These are phyloP conservation scores for Gryllus longicercus DNA, from an alignment of 2,888 invertebrate species.

Conservation along the genomic window DNA sequence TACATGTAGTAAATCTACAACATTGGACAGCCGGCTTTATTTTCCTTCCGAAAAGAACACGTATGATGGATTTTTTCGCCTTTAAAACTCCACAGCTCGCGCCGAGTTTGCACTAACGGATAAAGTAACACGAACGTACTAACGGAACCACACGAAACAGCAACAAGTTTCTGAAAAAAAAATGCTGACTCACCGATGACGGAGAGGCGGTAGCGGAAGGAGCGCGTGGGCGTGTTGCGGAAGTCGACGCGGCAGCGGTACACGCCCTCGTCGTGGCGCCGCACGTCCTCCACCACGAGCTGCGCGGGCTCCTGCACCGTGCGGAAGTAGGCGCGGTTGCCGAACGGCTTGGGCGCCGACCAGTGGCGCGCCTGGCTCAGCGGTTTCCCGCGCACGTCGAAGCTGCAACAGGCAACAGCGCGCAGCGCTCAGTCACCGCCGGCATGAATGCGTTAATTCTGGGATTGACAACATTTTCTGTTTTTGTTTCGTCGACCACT, in stretches of 20 bases:
- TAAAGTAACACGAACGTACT: too few species aligned
- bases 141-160: too few species aligned
- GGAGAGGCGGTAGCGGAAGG: constrained; percentile 83
- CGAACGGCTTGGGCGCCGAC: constrained; percentile 82
- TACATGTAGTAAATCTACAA: too few species aligned
- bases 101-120: too few species aligned
- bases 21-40: too few species aligned
- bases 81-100: too few species aligned
- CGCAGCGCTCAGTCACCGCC: too few species aligned
- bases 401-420: constrained; percentile 56
- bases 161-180: not conserved
- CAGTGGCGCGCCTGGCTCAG: constrained; percentile 75
- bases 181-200: constrained; percentile 72
- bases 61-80: too few species aligned
- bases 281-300: constrained; percentile 78
- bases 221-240: constrained; percentile 83
- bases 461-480: too few species aligned
- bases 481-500: too few species aligned
- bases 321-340: constrained; percentile 79
- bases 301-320: constrained; percentile 75
- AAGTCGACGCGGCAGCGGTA: constrained; percentile 89
- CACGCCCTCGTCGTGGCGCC: constrained; percentile 82
- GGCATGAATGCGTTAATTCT: too few species aligned
- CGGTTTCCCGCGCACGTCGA: constrained; percentile 82
- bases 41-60: too few species aligned